Base-by-base conservation (phyloP, 2,888 invertebrate species). In the Ditylenchus weischeri region DNA sequence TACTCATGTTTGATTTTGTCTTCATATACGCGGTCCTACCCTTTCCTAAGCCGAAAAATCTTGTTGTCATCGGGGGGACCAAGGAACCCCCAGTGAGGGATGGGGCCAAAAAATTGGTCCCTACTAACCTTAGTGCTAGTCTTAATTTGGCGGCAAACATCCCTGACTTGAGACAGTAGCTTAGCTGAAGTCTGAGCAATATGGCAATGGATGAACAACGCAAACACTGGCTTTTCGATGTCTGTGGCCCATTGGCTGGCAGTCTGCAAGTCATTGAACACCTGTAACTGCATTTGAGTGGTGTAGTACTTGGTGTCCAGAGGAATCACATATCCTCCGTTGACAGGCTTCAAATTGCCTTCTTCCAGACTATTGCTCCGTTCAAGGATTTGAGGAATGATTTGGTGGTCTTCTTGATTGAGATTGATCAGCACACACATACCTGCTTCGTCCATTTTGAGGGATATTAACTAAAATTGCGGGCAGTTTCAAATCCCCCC, bases 261-360 rank as follows among this genome's bases (percentile, higher is more conserved):
- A 23, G 54, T 54, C 7, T 21, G 29, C 21, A 59, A 35, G 36
- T 59, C 8, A 23, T 59, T 11, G 36, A 59, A 59, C 13, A 36
- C 38, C 15, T 43, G 23, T 6, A 59, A 10, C 38, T 29, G 19
- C 18, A 65, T n/a, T 11, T 47, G 63, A 11, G 65, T 23, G 15
- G 64, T 49, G 50, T 69, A 69, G 51, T 69, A 69, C 21, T 62
- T 70, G 47, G 62, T 69, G 21, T 69, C 57, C 57, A 69, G 29
- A 8, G 35, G 61, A 23, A 66, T 11, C 18, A 29, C 15, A 62
- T 66, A 50, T 11, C 23, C 21, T 15, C 23, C 54, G 8, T 54
- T 29, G 15, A 23, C 23, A 11, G 21, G 21, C 54, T 54, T 21
- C 8, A 54, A 13, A 23, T 4, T 29, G 10, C 54, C 54, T 23